These are phyloP conservation scores for Coregonus suidteri DNA, from an alignment of 2,797 vertebrate species.

Conservation along the genomic window DNA sequence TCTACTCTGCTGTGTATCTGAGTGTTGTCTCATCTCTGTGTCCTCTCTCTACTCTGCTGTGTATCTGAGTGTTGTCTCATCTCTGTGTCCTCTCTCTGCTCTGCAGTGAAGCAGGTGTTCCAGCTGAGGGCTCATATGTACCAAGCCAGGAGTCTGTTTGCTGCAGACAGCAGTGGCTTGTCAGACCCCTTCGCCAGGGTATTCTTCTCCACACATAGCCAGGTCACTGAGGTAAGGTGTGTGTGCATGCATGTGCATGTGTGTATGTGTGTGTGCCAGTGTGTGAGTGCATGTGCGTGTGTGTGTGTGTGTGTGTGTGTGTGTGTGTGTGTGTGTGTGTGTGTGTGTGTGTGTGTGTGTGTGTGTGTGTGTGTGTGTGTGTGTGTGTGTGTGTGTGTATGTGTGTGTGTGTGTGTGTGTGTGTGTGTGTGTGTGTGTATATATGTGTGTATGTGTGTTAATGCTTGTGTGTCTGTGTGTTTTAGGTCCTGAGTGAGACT, in stretches of 20 bases:
- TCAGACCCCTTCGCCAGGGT: conserved; percentile 96
- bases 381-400: conserved; percentile 22
- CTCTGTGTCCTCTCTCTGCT: not conserved
- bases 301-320: not conserved
- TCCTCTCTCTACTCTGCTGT: no score
- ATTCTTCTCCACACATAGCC: conserved; percentile 85
- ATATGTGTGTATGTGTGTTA: conserved; percentile 7
- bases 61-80: not conserved
- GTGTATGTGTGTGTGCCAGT: conserved; percentile 19
- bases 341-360: conserved; percentile 38
- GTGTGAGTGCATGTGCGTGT: conserved; percentile 17
- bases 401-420: conserved; percentile 14
- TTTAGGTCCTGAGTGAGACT: conserved; percentile 87
- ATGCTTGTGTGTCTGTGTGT: conserved; percentile 63
- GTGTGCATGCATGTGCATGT: not conserved
- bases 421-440: conserved; percentile 16
- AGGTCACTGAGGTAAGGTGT: conserved; percentile 90
- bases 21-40: not conserved
- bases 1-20: conserved; percentile 59
- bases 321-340: not conserved
- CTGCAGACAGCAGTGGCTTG: conserved; percentile 89
- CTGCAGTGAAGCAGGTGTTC: conserved; percentile 82
- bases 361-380: conserved; percentile 6
- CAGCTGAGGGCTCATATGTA: conserved; percentile 96
- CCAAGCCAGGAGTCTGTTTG: conserved; percentile 93